Evolutionary conservation across 2,888 invertebrate species (phyloP).

Genomic region (Cephus runcator): DNA sequence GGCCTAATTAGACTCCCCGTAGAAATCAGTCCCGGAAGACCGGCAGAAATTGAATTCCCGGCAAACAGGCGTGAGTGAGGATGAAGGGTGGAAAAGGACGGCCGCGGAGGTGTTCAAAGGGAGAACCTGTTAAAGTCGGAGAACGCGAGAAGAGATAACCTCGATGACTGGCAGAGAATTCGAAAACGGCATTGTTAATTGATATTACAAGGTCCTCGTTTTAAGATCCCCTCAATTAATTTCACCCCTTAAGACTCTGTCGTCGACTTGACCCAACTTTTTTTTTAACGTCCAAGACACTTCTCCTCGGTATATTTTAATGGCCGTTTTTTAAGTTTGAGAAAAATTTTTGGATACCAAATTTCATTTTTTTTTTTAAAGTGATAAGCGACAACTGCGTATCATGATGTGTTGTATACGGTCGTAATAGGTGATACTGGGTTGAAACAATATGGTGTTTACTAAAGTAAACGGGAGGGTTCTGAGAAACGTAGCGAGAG

Average conservation of each 20-base stretch:
- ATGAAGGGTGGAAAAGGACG: not conserved
- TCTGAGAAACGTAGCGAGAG: not conserved
- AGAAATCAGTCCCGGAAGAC: not conserved
- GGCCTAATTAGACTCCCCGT: not conserved
- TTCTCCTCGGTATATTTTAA: not conserved
- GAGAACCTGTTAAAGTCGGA: not conserved
- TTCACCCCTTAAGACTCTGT: not conserved
- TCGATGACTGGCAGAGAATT: not conserved
- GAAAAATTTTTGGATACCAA: constrained; percentile 35
- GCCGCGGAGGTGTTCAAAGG: not conserved
- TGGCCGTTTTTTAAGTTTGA: constrained; percentile 7
- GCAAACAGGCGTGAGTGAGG: not conserved
- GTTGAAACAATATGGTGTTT: not conserved
- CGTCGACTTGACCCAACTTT: not conserved
- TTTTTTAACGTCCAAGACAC: not conserved
- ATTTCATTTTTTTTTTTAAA: not conserved
- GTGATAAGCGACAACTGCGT: not conserved
- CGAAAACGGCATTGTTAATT: not conserved
- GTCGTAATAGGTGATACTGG: constrained; percentile 4
- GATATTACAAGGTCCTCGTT: not conserved
- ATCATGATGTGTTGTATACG: not conserved
- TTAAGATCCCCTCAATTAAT: not conserved
- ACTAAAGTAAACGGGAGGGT: not conserved
- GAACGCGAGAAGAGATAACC: not conserved
- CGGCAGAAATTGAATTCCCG: not conserved